phyloP scores from a whole-genome alignment of 2,797 vertebrate genomes.

The Tamandua tetradactyla region DNA sequence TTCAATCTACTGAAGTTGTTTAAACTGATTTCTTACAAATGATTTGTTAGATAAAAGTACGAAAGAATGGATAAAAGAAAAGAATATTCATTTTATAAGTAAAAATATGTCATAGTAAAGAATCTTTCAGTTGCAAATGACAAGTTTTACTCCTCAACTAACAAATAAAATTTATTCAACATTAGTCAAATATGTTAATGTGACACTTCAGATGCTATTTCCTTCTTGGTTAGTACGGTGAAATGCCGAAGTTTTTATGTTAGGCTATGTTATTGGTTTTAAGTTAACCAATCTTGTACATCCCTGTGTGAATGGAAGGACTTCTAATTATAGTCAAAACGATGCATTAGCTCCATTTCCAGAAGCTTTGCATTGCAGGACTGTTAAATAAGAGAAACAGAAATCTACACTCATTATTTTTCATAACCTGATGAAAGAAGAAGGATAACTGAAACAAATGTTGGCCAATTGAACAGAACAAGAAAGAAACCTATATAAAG shows the following conservation, averaged over 20 bases:
- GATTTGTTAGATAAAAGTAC: background rate
- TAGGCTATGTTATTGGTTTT: background rate
- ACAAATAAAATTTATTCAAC: background rate
- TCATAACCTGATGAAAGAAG: background rate
- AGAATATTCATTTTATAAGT: background rate
- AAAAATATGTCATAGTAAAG: background rate
- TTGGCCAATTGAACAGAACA: constrained; percentile 36
- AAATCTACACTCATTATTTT: background rate
- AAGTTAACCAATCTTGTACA: background rate
- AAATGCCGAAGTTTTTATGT: background rate
- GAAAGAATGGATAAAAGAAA: background rate
- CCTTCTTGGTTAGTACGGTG: background rate
- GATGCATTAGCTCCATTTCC: background rate
- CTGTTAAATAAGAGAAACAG: background rate
- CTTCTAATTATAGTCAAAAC: background rate
- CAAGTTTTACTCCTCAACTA: background rate
- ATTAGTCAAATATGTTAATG: background rate
- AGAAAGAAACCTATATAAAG: constrained; percentile 16
- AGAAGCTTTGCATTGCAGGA: background rate
- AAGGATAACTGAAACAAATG: constrained; percentile 40
- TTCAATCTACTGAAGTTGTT: background rate
- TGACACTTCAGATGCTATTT: background rate
- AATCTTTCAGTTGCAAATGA: background rate
- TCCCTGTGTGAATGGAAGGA: background rate
- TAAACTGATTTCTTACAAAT: background rate